Percentiles rank a stretch among this genome's conserved stretches.
These are phyloP conservation scores for Eristalinus aeneus DNA, from an alignment of 2,888 invertebrate species.

Conservation along the genomic window DNA sequence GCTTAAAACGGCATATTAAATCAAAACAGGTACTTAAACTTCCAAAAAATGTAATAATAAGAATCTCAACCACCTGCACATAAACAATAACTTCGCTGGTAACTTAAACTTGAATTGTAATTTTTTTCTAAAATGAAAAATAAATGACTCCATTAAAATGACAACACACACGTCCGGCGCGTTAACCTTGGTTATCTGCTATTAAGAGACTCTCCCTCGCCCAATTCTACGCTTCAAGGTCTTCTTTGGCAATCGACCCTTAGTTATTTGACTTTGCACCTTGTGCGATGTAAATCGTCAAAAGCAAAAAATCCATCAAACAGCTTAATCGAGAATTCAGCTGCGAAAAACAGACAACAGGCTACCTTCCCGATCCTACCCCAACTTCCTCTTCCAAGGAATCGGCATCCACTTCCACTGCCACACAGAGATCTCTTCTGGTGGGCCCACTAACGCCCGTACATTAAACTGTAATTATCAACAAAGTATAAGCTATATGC, in stretches of 20 bases:
- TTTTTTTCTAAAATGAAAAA: too few relatives aligned
- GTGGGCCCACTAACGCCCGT: background rate
- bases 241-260: background rate
- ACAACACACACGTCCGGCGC: background rate
- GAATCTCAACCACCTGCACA: too few relatives aligned
- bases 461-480: slow-evolving; percentile 19
- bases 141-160: too few relatives aligned
- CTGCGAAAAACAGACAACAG: background rate
- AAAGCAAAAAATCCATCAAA: background rate
- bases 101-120: too few relatives aligned
- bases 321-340: background rate
- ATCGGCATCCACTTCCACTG: background rate
- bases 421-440: background rate
- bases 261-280: background rate
- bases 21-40: too few relatives aligned
- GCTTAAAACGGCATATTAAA: too few relatives aligned
- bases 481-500: background rate
- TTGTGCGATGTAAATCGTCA: background rate
- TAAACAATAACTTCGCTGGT: too few relatives aligned
- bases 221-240: background rate
- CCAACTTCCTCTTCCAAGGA: background rate
- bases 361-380: background rate
- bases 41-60: too few relatives aligned
- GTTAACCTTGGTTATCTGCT: background rate
- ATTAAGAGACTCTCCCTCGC: background rate